Conservation (phyloP, 2,797 vertebrate genomes). For the Neomorphus geoffroyi region DNA sequence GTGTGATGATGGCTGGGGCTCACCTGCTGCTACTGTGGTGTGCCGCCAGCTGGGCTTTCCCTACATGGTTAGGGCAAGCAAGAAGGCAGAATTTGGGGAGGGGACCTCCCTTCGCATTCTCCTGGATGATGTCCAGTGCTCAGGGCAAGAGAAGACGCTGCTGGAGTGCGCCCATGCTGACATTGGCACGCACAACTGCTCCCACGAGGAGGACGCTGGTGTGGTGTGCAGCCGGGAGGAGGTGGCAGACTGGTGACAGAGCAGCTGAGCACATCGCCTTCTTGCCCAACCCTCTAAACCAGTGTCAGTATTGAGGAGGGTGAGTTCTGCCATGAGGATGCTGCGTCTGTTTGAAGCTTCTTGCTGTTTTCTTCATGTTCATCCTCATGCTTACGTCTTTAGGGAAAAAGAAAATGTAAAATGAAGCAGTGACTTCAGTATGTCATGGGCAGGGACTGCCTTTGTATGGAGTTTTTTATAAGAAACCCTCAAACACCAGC, state of each 20-base stretch:
- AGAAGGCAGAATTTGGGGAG: slow-evolving; percentile 88
- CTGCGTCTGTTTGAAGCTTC: neutral
- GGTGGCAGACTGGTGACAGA: neutral
- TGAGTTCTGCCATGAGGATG: neutral
- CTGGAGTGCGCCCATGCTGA: slow-evolving; percentile 85
- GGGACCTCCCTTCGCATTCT: slow-evolving; percentile 82
- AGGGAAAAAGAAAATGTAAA: neutral
- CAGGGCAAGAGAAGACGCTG: slow-evolving; percentile 82
- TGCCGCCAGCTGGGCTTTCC: slow-evolving; percentile 90
- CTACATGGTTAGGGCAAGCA: slow-evolving; percentile 79
- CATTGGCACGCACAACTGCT: slow-evolving; percentile 86
- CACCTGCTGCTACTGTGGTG: slow-evolving; percentile 81
- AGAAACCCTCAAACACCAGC: neutral
- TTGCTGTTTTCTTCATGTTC: neutral
- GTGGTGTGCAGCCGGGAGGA: slow-evolving; percentile 84
- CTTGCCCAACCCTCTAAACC: neutral
- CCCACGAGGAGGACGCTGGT: slow-evolving; percentile 89
- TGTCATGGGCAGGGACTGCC: neutral
- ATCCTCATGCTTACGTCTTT: neutral
- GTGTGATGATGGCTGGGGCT: slow-evolving; percentile 90
- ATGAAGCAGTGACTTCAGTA: neutral
- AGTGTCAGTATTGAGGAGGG: neutral
- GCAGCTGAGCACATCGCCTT: neutral
- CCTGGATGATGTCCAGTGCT: slow-evolving; percentile 89
- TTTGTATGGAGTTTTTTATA: neutral